phyloP scores from a whole-genome alignment of 2,797 vertebrate species.

The Eulemur coronatus region DNA sequence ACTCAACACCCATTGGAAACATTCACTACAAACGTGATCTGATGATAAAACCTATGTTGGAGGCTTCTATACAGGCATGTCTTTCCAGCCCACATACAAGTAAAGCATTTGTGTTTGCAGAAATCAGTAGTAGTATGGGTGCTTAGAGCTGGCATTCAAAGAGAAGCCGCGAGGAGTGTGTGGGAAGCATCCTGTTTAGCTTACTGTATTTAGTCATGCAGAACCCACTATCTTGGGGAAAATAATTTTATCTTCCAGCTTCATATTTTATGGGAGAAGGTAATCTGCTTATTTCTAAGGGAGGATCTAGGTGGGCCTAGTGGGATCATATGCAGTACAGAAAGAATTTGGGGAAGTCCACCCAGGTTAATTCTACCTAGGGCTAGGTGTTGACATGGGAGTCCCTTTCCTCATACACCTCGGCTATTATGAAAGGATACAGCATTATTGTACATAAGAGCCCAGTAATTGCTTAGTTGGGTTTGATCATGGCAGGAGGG shows the following conservation, averaged over 20 bases:
- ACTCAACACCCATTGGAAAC: not conserved
- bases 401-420: not conserved
- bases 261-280: not conserved
- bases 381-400: not conserved
- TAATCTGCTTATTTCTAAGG: not conserved
- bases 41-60: not conserved
- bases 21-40: slow-evolving; percentile 31
- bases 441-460: not conserved
- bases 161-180: not conserved
- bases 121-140: not conserved
- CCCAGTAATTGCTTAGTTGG: not conserved
- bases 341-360: not conserved
- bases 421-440: not conserved
- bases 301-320: not conserved
- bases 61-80: not conserved
- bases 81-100: slow-evolving; percentile 13
- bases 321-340: not conserved
- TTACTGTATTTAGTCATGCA: slow-evolving; percentile 11
- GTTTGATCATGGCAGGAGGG: not conserved
- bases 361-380: not conserved
- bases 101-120: slow-evolving; percentile 20
- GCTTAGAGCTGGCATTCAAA: slow-evolving; percentile 11
- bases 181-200: not conserved
- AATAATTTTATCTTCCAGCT: not conserved
- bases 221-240: not conserved